phyloP scores from a whole-genome alignment of 2,113 vertebrate genomes.

The Muscicapa adusta region DNA sequence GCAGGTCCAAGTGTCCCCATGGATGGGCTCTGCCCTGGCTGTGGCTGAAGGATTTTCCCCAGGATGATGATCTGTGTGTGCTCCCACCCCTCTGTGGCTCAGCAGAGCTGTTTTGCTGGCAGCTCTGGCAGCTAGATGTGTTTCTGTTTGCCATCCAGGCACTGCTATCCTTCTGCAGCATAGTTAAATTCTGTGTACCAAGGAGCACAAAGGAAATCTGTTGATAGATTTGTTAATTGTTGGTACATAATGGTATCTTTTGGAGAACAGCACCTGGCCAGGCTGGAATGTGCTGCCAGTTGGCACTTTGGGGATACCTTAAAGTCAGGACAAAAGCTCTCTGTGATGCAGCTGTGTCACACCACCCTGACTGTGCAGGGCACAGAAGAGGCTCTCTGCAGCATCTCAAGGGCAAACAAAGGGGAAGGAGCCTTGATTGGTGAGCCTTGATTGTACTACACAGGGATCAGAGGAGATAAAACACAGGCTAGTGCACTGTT shows the following conservation, averaged over 20 bases:
- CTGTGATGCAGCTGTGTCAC: background rate
- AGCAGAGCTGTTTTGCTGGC: background rate
- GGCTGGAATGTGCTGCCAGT: background rate
- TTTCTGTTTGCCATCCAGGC: background rate
- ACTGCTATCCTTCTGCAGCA: background rate
- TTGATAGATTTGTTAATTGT: background rate
- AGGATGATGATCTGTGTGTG: background rate
- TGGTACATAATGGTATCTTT: background rate
- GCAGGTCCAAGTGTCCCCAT: background rate
- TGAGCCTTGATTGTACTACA: conserved; percentile 30
- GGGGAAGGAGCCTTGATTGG: conserved; percentile 42
- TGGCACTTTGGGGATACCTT: background rate
- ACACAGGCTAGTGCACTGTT: conserved; percentile 3
- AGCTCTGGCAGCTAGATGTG: background rate
- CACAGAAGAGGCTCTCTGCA: background rate
- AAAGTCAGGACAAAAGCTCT: background rate
- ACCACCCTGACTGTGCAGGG: background rate
- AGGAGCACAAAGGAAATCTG: background rate
- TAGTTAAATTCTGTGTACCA: background rate
- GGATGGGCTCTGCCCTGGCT: background rate
- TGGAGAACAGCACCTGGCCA: conserved; percentile 17
- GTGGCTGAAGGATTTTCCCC: background rate
- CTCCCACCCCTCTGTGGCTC: background rate
- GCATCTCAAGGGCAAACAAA: conserved; percentile 46
- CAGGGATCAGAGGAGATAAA: conserved; percentile 50